Base-by-base conservation (phyloP, 2,113 vertebrate genomes). In the Laticauda laticaudata region DNA sequence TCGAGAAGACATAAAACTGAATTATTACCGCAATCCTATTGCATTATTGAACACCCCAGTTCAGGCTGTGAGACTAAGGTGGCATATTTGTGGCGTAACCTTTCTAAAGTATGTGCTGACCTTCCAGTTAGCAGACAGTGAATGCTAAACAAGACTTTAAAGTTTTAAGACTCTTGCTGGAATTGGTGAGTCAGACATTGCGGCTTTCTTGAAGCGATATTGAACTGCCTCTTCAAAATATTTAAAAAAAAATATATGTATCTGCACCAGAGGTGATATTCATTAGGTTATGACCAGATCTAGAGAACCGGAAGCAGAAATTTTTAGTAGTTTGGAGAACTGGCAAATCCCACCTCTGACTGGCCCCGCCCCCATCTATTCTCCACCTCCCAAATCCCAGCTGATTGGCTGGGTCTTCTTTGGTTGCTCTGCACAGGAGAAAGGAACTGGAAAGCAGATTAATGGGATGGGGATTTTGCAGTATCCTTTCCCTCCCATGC, bases 1-100 rank as follows among this genome's bases (percentile, higher is more conserved):
- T 95, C 93, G 90, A 88, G 91, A 53, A 95, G 96, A 95, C 95
- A 92, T 95, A 96, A 97, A 97, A 95, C 95, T 59, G 93, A 95
- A 94, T 95, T 95, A 94, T 97, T 96, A 96, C 88, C 51, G 20
- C 93, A 92, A 96, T 94, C 88, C 91, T 95, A 51, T 93, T 97
- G 94, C 93, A 91, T 93, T 96, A 94, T 94, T 94, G 95, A 97
- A 48, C 89, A 92, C 91, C 93, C 91, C 91, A 91, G 93, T 93
- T 95, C 21, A 92, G 93, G 90, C 88, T 94, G 91, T 56, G 96
- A 95, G 94, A 96, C 94, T 95, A 93, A 85, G 75, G 93, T 90
- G 85, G 91, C 93, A 88, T 93, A 95, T 96, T 96, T 96, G 93
- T 94, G 92, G 95, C 93, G 94, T 96, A 95, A 97, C 94, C 95